These are phyloP conservation scores for Uloborus diversus DNA, from an alignment of 1,140 invertebrate genomes.

Conservation along the genomic window DNA sequence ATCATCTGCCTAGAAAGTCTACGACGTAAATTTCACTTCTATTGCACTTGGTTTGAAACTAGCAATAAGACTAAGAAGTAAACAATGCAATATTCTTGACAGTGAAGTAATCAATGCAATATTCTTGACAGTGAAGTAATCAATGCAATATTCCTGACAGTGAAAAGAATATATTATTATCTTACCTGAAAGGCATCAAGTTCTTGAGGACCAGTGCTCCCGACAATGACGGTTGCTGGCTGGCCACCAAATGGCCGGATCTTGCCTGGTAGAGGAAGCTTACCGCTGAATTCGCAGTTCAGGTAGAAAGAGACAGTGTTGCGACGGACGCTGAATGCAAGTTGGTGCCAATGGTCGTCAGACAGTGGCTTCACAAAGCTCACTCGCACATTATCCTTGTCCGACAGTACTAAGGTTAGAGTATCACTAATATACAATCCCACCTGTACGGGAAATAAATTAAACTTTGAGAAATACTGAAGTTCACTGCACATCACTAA, in stretches of 20 bases:
- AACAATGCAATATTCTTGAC: too few relatives aligned
- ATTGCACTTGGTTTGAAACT: too few relatives aligned
- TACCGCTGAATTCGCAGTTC: slow-evolving; percentile 34
- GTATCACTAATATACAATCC: slow-evolving; percentile 44
- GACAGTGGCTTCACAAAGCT: slow-evolving; percentile 41
- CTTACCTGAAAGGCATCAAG: slow-evolving; percentile 43
- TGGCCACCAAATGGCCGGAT: slow-evolving; percentile 37
- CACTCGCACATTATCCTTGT: slow-evolving; percentile 41
- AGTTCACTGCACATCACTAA: too few relatives aligned
- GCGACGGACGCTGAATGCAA: slow-evolving; percentile 29
- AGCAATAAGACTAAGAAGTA: too few relatives aligned
- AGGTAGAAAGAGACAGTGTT: slow-evolving; percentile 42
- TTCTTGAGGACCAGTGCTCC: slow-evolving; percentile 36
- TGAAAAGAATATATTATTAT: neutral
- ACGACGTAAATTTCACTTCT: too few relatives aligned
- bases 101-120: too few relatives aligned
- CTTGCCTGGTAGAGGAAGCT: slow-evolving; percentile 30
- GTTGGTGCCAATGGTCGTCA: slow-evolving; percentile 37
- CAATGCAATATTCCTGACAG: too few relatives aligned
- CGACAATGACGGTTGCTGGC: slow-evolving; percentile 35
- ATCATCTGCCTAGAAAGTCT: too few relatives aligned
- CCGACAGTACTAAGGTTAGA: slow-evolving; percentile 33
- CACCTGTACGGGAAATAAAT: slow-evolving; percentile 2
- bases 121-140: too few relatives aligned
- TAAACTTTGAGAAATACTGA: too few relatives aligned